Percentiles rank a stretch among this genome's conserved stretches.
Evolutionary conservation across 2,888 invertebrate species (phyloP).

Genomic region (Rhorus exstirpatorius): DNA sequence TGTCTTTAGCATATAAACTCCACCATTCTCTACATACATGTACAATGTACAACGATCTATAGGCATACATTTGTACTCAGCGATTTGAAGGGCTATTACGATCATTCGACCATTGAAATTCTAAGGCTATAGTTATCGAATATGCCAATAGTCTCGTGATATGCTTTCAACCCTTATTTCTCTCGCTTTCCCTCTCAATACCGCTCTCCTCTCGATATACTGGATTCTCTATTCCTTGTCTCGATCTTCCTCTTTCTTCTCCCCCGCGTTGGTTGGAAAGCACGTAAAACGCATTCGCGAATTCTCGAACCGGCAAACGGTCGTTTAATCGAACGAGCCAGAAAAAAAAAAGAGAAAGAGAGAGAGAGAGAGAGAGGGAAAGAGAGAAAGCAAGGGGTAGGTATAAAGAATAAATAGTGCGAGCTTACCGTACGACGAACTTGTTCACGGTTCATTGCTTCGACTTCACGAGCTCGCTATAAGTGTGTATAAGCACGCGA

Average conservation of each 20-base stretch:
- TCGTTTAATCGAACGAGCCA: slow-evolving; percentile 45
- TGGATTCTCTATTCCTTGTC: slow-evolving; percentile 3
- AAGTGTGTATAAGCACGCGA: slow-evolving; percentile 5
- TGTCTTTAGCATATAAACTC: slow-evolving; percentile 28
- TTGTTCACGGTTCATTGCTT: slow-evolving; percentile 52
- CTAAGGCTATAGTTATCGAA: slow-evolving; percentile 15
- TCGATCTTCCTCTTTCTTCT: neutral
- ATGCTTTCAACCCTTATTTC: slow-evolving; percentile 5
- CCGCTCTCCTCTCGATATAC: slow-evolving; percentile 2
- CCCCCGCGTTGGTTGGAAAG: neutral
- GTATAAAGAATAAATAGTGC: slow-evolving; percentile 8
- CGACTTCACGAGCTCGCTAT: slow-evolving; percentile 7
- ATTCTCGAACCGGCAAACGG: slow-evolving; percentile 21
- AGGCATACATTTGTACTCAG: slow-evolving; percentile 4
- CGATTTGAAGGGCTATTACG: slow-evolving; percentile 46
- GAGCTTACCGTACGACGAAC: slow-evolving; percentile 45
- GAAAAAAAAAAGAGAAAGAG: no score
- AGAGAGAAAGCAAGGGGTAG: neutral
- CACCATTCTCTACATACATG: neutral
- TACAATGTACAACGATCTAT: neutral
- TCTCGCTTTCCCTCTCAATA: slow-evolving; percentile 16
- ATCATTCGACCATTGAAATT: slow-evolving; percentile 31
- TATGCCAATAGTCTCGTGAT: slow-evolving; percentile 52
- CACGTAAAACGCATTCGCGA: slow-evolving; percentile 51
- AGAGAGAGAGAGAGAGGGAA: no score